Percentiles rank a stretch among this genome's conserved stretches.
These are phyloP conservation scores for Acronicta aceris DNA, from an alignment of 2,888 invertebrate species.

Conservation along the genomic window DNA sequence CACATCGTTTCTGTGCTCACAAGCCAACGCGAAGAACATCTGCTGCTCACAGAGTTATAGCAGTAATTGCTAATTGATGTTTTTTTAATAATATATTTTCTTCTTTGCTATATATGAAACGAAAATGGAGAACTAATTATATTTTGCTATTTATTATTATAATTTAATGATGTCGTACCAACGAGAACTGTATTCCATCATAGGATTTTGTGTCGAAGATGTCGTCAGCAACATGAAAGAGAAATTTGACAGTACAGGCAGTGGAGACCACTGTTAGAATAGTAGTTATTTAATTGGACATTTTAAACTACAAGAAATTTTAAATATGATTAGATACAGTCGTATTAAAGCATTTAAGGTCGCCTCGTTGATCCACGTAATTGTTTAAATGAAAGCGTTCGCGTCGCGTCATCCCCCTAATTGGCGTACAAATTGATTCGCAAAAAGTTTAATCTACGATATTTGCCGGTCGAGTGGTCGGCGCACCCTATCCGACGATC, in stretches of 20 bases:
- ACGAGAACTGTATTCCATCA: too few species aligned
- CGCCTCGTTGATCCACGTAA: conserved; percentile 37
- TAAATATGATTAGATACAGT: conserved; percentile 15
- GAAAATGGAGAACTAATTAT: too few species aligned
- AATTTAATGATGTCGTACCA: too few species aligned
- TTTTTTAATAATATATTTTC: not conserved
- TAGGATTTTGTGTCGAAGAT: too few species aligned
- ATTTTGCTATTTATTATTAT: too few species aligned
- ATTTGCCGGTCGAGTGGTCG: conserved; percentile 52
- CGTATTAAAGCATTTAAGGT: conserved; percentile 21
- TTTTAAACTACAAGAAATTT: not conserved
- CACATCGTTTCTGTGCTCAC: conserved; percentile 32
- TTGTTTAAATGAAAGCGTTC: conserved; percentile 46
- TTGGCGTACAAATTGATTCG: conserved; percentile 64
- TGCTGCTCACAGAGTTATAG: conserved; percentile 37
- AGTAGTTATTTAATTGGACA: not conserved
- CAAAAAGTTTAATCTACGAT: conserved; percentile 58
- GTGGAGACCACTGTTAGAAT: too few species aligned
- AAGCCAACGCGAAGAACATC: conserved; percentile 61
- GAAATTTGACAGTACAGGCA: too few species aligned
- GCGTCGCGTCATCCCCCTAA: conserved; percentile 55
- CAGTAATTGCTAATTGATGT: conserved; percentile 5
- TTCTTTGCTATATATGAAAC: too few species aligned
- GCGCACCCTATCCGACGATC: conserved; percentile 45
- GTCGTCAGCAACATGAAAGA: too few species aligned